phyloP scores from a whole-genome alignment of 2,888 invertebrate genomes.

The Ceraclea dissimilis region DNA sequence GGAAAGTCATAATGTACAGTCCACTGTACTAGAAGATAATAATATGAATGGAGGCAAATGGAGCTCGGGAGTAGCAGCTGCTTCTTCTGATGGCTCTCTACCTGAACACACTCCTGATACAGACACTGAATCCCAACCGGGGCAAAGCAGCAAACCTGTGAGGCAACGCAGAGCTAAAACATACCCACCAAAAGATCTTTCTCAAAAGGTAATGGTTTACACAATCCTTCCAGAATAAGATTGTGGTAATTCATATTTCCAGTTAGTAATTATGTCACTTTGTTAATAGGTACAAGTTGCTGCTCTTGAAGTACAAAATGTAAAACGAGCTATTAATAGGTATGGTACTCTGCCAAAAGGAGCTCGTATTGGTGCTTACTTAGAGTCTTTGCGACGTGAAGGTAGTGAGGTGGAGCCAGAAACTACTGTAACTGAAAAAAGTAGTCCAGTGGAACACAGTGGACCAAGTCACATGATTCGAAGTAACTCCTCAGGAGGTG shows the following conservation, averaged over 20 bases:
- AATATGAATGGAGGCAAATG: constrained; percentile 40
- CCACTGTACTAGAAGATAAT: constrained; percentile 49
- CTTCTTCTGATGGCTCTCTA: constrained; percentile 62
- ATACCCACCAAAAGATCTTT: constrained; percentile 52
- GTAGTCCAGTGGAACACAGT: constrained; percentile 34
- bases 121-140: constrained; percentile 38
- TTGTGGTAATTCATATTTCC: constrained; percentile 39
- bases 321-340: constrained; percentile 86
- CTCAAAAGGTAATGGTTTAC: constrained; percentile 40
- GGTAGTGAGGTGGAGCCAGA: constrained; percentile 34
- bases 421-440: constrained; percentile 31
- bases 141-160: constrained; percentile 29
- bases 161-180: constrained; percentile 46
- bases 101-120: constrained; percentile 67
- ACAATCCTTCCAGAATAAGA: constrained; percentile 31
- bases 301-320: constrained; percentile 91
- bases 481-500: constrained; percentile 81
- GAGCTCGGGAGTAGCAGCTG: constrained; percentile 38
- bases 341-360: constrained; percentile 97
- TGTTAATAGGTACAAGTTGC: constrained; percentile 54
- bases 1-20: constrained; percentile 49
- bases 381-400: constrained; percentile 86
- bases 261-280: background rate
- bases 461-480: constrained; percentile 77
- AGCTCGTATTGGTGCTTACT: constrained; percentile 90